A percentile compares a stretch with the other conserved stretches of the same genome.
These are phyloP conservation scores for Anguilla marmorata DNA, from an alignment of 2,797 vertebrate species.

Conservation along the genomic window DNA sequence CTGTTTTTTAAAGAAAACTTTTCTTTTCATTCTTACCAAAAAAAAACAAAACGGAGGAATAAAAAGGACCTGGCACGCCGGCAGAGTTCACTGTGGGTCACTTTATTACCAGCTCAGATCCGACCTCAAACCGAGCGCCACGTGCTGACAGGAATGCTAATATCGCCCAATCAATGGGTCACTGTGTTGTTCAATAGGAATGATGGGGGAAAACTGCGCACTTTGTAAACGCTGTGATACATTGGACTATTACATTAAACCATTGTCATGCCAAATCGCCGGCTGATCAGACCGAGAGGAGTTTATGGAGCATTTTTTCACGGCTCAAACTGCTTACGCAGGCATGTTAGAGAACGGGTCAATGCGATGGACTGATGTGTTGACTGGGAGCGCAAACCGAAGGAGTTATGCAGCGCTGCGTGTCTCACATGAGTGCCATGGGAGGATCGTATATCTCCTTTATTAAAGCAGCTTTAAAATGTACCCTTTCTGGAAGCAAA, in stretches of 20 bases:
- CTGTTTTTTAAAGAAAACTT: neutral
- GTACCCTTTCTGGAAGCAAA: conserved; percentile 14
- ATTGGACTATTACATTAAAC: conserved; percentile 62
- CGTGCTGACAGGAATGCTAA: conserved; percentile 70
- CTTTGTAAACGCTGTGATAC: conserved; percentile 66
- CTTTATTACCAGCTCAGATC: conserved; percentile 63
- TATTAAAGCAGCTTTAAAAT: conserved; percentile 23
- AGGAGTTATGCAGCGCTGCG: conserved; percentile 56
- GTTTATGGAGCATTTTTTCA: conserved; percentile 66
- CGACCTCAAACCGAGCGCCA: conserved; percentile 56
- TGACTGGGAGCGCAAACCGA: conserved; percentile 62
- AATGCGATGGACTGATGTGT: conserved; percentile 62
- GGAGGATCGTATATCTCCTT: conserved; percentile 15
- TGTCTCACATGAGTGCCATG: conserved; percentile 54
- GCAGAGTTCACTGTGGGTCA: conserved; percentile 58
- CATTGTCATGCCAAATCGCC: conserved; percentile 66
- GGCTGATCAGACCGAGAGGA: conserved; percentile 71
- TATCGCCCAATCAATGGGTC: conserved; percentile 67
- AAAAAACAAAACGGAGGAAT: neutral
- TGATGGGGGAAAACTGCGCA: conserved; percentile 73
- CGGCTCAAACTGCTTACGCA: conserved; percentile 56
- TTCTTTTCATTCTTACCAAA: neutral
- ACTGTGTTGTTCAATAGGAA: conserved; percentile 71
- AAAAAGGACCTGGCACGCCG: conserved; percentile 39
- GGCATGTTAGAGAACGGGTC: conserved; percentile 47